These are phyloP conservation scores for Nomada hirtipes DNA, from an alignment of 2,888 invertebrate genomes.

Conservation along the genomic window DNA sequence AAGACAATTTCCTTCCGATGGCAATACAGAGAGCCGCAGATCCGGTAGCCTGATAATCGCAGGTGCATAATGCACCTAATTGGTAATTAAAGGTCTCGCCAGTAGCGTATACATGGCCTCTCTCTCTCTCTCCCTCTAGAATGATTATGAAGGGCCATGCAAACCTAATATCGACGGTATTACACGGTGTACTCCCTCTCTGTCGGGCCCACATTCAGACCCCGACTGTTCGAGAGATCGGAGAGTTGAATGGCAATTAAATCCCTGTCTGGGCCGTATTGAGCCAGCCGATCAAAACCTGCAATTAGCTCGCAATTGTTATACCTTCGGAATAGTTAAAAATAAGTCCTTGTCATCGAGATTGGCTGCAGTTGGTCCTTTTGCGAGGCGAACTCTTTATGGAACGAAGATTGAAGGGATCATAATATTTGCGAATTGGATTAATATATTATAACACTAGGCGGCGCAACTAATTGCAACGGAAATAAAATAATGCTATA, in stretches of 20 bases:
- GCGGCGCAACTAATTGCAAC: too few species aligned
- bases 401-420: too few species aligned
- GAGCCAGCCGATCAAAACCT: not conserved
- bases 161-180: slow-evolving; percentile 48
- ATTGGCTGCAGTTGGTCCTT: too few species aligned
- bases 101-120: slow-evolving; percentile 18
- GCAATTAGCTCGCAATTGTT: slow-evolving; percentile 8
- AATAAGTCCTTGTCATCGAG: not conserved
- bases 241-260: slow-evolving; percentile 24
- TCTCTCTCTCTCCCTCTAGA: not conserved
- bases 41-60: slow-evolving; percentile 71
- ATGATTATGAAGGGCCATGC: slow-evolving; percentile 40
- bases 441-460: too few species aligned
- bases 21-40: slow-evolving; percentile 42
- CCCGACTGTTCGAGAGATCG: slow-evolving; percentile 17
- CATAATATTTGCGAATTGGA: too few species aligned
- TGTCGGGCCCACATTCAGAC: slow-evolving; percentile 21
- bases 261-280: not conserved
- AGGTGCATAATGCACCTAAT: slow-evolving; percentile 75
- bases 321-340: not conserved
- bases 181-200: slow-evolving; percentile 9
- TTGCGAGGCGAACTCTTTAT: too few species aligned
- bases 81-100: slow-evolving; percentile 74
- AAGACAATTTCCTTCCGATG: slow-evolving; percentile 60
- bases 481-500: too few species aligned